Evolutionary conservation across 92 coral and sea anemone genomes (phyloP).

Genomic region (Heteractis magnifica): DNA sequence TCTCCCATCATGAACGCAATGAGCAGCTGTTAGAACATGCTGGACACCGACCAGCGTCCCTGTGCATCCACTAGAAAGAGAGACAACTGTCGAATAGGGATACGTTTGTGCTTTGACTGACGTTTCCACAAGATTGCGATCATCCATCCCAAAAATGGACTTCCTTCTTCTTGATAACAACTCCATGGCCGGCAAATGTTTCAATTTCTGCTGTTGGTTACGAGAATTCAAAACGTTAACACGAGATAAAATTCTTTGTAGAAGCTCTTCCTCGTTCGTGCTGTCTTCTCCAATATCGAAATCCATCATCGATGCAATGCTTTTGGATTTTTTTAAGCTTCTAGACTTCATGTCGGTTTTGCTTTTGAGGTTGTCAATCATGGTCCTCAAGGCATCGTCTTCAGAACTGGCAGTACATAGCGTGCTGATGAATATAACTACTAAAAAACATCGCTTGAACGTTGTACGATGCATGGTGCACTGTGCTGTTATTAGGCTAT

Average conservation of each 20-base stretch:
- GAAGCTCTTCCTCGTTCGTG: slow-evolving; percentile 30
- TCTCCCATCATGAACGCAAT: slow-evolving; percentile 79
- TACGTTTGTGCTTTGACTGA: slow-evolving; percentile 61
- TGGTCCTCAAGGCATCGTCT: not conserved
- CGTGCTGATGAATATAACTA: not conserved
- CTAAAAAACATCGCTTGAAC: not conserved
- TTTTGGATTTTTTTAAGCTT: not conserved
- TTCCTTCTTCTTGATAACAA: slow-evolving; percentile 15
- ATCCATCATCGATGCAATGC: slow-evolving; percentile 6
- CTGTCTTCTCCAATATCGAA: slow-evolving; percentile 35
- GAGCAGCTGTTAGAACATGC: slow-evolving; percentile 90
- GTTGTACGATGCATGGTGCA: not conserved
- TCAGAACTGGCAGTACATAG: not conserved
- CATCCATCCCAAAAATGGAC: slow-evolving; percentile 61
- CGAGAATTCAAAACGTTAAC: not conserved
- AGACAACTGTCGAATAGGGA: slow-evolving; percentile 76
- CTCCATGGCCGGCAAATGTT: not conserved
- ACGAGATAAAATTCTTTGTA: slow-evolving; percentile 23
- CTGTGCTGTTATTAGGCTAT: not conserved
- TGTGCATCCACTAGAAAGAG: slow-evolving; percentile 72
- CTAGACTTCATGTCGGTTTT: not conserved
- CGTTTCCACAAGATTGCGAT: slow-evolving; percentile 63
- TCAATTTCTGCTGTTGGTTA: slow-evolving; percentile 1
- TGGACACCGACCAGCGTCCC: slow-evolving; percentile 78
- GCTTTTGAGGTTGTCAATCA: not conserved